Evolutionary conservation across 2,797 vertebrate species (phyloP).

Genomic region (Decapterus maruadsi): DNA sequence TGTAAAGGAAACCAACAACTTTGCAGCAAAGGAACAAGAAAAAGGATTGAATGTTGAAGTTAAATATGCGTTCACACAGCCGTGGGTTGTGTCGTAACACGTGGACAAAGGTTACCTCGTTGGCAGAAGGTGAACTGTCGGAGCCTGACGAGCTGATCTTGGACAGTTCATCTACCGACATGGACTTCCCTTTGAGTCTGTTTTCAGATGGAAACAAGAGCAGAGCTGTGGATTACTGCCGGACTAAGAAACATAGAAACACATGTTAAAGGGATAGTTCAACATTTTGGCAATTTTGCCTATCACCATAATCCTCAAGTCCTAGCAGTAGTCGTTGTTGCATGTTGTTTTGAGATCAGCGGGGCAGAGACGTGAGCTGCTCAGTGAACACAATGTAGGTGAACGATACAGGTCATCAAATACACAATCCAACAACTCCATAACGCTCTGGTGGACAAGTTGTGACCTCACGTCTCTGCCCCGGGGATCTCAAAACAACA

Average conservation of each 20-base stretch:
- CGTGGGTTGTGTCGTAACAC: neutral
- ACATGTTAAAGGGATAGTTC: too few relatives aligned
- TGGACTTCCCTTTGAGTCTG: conserved; percentile 78
- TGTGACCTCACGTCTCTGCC: too few relatives aligned
- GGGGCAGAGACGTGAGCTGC: too few relatives aligned
- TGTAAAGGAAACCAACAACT: conserved; percentile 5
- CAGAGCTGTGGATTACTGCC: neutral
- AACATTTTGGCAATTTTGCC: too few relatives aligned
- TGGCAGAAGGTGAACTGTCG: conserved; percentile 79
- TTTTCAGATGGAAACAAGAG: conserved; percentile 13
- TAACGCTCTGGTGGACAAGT: too few relatives aligned
- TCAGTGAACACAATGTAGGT: too few relatives aligned
- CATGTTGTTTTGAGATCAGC: too few relatives aligned
- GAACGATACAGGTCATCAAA: too few relatives aligned
- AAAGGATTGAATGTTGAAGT: neutral
- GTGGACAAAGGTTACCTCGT: conserved; percentile 72
- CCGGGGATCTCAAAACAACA: too few relatives aligned
- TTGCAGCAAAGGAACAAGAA: neutral
- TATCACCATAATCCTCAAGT: too few relatives aligned
- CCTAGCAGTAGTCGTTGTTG: too few relatives aligned
- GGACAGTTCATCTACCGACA: conserved; percentile 88
- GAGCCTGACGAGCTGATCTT: conserved; percentile 79
- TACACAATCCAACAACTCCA: too few relatives aligned
- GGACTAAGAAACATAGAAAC: neutral
- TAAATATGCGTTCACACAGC: neutral